Evolutionary conservation across 2,888 invertebrate species (phyloP).

Genomic region (Meteorus cinctellus): DNA sequence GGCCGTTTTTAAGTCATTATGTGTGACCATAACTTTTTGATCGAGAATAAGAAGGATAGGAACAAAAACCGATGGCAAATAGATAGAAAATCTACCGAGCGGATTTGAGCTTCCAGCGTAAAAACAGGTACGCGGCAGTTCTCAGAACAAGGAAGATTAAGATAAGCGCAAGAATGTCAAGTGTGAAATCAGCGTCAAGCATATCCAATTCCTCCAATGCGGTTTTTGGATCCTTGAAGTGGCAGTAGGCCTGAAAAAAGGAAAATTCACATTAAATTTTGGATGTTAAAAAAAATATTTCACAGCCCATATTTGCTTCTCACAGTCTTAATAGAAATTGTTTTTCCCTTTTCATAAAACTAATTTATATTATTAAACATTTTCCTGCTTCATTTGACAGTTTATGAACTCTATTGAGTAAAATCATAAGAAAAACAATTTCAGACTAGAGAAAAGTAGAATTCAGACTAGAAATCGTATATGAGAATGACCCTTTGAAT

Average conservation of each 20-base stretch:
- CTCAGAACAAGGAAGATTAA: conserved; percentile 87
- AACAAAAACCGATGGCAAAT: neutral
- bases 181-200: conserved; percentile 84
- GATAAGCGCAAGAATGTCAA: conserved; percentile 87
- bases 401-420: too few relatives aligned
- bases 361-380: too few relatives aligned
- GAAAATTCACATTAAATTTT: neutral
- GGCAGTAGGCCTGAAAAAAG: conserved; percentile 82
- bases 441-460: too few relatives aligned
- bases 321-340: too few relatives aligned
- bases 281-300: neutral
- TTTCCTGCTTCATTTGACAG: too few relatives aligned
- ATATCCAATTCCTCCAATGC: conserved; percentile 92
- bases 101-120: conserved; percentile 89
- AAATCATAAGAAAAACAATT: too few relatives aligned
- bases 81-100: conserved; percentile 77
- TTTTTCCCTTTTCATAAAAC: too few relatives aligned
- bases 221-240: conserved; percentile 87
- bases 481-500: too few relatives aligned
- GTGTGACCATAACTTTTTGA: neutral
- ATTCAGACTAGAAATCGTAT: too few relatives aligned
- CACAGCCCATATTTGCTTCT: too few relatives aligned
- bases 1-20: neutral
- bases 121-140: conserved; percentile 87
- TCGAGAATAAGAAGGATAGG: neutral